Conservation (phyloP, 2,888 invertebrate genomes). For the Hanleya hanleyi region DNA sequence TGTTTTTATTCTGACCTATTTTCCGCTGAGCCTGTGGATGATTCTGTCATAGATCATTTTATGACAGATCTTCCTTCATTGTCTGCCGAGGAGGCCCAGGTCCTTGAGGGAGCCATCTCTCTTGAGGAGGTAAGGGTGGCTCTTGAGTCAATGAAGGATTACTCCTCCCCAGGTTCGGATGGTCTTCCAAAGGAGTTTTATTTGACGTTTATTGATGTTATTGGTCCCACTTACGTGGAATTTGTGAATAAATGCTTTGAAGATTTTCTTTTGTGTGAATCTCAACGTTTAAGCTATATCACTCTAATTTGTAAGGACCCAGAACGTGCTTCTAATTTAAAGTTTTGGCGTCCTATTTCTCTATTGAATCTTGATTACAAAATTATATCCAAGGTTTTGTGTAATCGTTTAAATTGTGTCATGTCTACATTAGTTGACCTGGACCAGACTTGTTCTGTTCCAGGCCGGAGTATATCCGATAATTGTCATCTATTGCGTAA, state of each 20-base stretch:
- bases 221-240: too few species aligned
- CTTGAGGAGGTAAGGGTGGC: background rate
- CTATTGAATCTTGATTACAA: constrained; percentile 42
- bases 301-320: constrained; percentile 42
- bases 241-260: background rate
- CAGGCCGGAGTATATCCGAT: constrained; percentile 41
- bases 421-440: constrained; percentile 28
- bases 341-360: too few species aligned
- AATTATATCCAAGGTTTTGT: constrained; percentile 39
- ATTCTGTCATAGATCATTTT: too few species aligned
- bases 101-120: background rate
- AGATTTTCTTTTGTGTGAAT: background rate
- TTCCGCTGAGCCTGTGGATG: too few species aligned
- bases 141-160: background rate
- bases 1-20: too few species aligned
- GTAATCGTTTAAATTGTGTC: constrained; percentile 31
- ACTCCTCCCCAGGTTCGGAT: background rate
- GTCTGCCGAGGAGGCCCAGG: too few species aligned
- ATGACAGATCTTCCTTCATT: too few species aligned
- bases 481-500: constrained; percentile 39
- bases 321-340: constrained; percentile 27
- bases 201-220: background rate
- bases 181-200: background rate
- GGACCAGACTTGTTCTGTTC: constrained; percentile 41
- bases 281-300: constrained; percentile 35